Conservation (phyloP, 2,797 vertebrate genomes). For the Onychomys leucogaster region DNA sequence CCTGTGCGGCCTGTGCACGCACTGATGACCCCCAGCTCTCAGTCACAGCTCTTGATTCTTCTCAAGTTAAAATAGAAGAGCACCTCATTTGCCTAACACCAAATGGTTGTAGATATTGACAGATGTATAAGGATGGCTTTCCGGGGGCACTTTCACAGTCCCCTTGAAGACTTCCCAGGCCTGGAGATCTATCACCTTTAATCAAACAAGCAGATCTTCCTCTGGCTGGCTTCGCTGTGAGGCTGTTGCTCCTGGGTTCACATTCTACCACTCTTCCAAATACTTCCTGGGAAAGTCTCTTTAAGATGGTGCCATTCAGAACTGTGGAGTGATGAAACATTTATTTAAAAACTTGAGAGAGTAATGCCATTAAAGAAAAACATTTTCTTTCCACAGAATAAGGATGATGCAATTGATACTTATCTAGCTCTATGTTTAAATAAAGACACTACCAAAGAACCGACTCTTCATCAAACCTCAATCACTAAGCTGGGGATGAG, state of each 20-base stretch:
- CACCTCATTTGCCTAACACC: background rate
- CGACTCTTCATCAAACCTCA: background rate
- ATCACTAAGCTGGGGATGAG: background rate
- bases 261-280: background rate
- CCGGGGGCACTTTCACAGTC: background rate
- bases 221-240: background rate
- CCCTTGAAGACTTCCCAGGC: background rate
- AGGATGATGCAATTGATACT: background rate
- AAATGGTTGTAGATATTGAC: background rate
- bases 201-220: background rate
- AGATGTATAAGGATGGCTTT: slow-evolving; percentile 3
- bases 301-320: background rate
- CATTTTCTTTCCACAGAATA: background rate
- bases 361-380: background rate
- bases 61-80: background rate
- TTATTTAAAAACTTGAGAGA: background rate
- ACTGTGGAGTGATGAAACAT: background rate
- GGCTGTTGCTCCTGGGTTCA: background rate
- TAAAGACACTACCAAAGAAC: background rate
- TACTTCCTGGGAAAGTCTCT: background rate
- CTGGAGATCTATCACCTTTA: background rate
- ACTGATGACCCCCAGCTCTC: background rate
- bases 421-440: slow-evolving; percentile 14
- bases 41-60: background rate
- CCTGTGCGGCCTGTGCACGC: background rate